Percentiles rank a stretch among this genome's conserved stretches.
Evolutionary conservation across 2,113 vertebrate genomes (phyloP).

Genomic region (Rhinoptilus africanus): DNA sequence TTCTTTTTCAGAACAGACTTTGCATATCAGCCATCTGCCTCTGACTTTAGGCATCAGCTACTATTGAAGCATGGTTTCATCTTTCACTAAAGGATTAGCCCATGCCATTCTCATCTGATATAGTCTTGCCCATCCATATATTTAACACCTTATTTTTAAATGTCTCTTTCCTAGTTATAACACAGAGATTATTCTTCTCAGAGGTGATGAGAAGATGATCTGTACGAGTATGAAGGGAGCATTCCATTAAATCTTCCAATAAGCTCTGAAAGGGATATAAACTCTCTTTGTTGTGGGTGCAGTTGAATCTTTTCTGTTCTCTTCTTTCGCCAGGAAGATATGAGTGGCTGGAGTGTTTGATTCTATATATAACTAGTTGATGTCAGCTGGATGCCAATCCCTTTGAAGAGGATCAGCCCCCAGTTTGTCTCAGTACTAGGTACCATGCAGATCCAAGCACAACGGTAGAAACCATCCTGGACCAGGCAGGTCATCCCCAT

Average conservation of each 20-base stretch:
- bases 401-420: constrained; percentile 80
- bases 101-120: constrained; percentile 50
- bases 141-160: constrained; percentile 56
- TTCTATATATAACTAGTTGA: constrained; percentile 97
- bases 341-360: constrained; percentile 79
- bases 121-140: constrained; percentile 41
- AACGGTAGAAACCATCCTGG: constrained; percentile 73
- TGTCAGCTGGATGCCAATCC: constrained; percentile 91
- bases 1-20: constrained; percentile 26
- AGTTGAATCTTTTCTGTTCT: constrained; percentile 59
- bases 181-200: background rate
- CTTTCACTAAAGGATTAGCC: constrained; percentile 63
- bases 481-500: constrained; percentile 69
- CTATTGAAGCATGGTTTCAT: constrained; percentile 18
- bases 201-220: constrained; percentile 1
- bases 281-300: constrained; percentile 62
- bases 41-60: constrained; percentile 28
- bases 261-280: constrained; percentile 19
- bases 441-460: constrained; percentile 75
- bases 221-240: background rate
- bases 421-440: constrained; percentile 74
- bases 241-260: constrained; percentile 7
- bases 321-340: constrained; percentile 78
- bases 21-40: constrained; percentile 1
- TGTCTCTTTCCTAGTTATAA: background rate